These are phyloP conservation scores for Cirrhinus molitorella DNA, from an alignment of 2,797 vertebrate genomes.

Conservation along the genomic window DNA sequence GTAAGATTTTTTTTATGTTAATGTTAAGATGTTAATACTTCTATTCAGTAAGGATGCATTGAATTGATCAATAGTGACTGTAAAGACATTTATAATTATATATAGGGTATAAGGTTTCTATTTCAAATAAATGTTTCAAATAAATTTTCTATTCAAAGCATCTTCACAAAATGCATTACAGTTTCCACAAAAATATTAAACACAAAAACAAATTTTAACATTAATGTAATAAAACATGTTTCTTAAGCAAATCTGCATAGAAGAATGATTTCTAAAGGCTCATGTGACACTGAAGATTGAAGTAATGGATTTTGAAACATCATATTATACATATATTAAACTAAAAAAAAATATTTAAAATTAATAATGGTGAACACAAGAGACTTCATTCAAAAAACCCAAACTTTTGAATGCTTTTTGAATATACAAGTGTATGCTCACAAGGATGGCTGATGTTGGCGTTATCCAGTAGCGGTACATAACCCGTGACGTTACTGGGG, in stretches of 20 bases:
- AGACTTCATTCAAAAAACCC: neutral
- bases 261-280: neutral
- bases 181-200: neutral
- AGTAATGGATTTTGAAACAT: neutral
- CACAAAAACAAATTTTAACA: neutral
- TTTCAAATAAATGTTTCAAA: neutral
- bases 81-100: neutral
- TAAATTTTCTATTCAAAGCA: neutral
- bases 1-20: neutral
- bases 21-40: neutral
- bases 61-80: neutral
- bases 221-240: neutral
- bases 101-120: too few species aligned
- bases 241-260: neutral
- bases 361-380: neutral
- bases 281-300: neutral
- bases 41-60: too few species aligned
- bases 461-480: constrained; percentile 94
- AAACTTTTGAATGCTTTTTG: neutral
- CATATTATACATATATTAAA: neutral
- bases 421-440: constrained; percentile 78
- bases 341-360: neutral
- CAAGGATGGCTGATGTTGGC: constrained; percentile 96
- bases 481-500: constrained; percentile 96
- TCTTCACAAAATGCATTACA: too few species aligned